Base-by-base conservation (phyloP, 2,888 invertebrate species). In the Brenthis hecate region DNA sequence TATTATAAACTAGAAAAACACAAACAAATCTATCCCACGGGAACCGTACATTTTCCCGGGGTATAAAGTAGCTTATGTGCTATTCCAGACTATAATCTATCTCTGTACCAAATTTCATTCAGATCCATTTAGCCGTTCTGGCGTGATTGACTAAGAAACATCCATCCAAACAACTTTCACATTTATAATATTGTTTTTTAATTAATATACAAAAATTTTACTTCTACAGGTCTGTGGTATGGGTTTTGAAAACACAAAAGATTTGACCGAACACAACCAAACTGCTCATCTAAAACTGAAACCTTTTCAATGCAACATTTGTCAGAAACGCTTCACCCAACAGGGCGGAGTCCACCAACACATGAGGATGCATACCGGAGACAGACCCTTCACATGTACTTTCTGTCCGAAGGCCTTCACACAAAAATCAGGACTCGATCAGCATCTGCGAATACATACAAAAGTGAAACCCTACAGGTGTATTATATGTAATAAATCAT, bases 401-500 rank as follows among this genome's bases (percentile, higher is more conserved):
- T 83, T 81, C 76, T 93, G 93, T 68, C 69, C 81, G 0, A 93
- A 93, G 56, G 77, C 89, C 0, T 93, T 93, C 85, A 91, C 92
- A 0, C 93, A 93, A 74, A 92, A 91, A 58, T 89, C 91, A 0
- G 93, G 93, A 0, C 78, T 92, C 0, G 91, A 92, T 64, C 93
- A 93, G 53, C 93, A 93, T 13, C 70, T 87, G 0, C 77, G 93
- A 0, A 93, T 87, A 2, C 93, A 93, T 74, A 91, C 89, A 0
- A 91, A 91, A 65, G 75, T 83, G 0, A 86, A 88, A 23, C 92
- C 92, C 0, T 92, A 88, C 84, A 79, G 86, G 2, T 93, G 93
- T 54, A 89, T 92, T 0, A 83, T 93, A 0, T 93, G 93, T 77
- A 74, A 75, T 11, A 92, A 92, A 61, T 77, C 83, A 0, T 93